These are phyloP conservation scores for Aphidius ervi DNA, from an alignment of 1,140 invertebrate genomes.

Conservation along the genomic window DNA sequence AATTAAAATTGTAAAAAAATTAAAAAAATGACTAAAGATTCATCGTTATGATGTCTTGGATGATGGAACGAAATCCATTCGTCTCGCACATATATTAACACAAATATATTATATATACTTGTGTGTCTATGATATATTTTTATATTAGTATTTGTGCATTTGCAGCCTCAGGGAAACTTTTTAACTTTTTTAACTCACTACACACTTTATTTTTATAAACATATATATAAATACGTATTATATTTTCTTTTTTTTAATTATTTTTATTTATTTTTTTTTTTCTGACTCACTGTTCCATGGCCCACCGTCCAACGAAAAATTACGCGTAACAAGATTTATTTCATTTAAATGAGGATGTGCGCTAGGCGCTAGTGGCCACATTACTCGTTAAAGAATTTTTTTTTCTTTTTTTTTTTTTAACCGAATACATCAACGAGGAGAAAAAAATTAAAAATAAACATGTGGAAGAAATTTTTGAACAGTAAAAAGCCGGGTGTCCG, in stretches of 20 bases:
- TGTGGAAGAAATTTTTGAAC: constrained; percentile 16
- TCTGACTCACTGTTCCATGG: constrained; percentile 29
- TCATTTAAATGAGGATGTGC: constrained; percentile 48
- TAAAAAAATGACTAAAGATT: neutral
- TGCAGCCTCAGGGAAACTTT: neutral
- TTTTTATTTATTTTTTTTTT: constrained; percentile 6
- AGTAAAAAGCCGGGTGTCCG: no score
- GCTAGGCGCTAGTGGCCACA: constrained; percentile 27
- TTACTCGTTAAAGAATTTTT: neutral
- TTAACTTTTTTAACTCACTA: constrained; percentile 9
- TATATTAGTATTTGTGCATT: neutral
- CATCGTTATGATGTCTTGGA: constrained; percentile 22
- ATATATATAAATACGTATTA: neutral
- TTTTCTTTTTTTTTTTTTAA: neutral
- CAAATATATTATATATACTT: constrained; percentile 18
- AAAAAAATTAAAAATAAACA: neutral
- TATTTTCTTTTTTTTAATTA: neutral
- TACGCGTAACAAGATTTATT: constrained; percentile 48
- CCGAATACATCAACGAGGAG: neutral
- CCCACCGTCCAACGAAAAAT: constrained; percentile 35
- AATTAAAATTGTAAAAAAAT: constrained; percentile 3
- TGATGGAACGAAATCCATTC: constrained; percentile 40
- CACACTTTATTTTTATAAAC: constrained; percentile 2
- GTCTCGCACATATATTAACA: constrained; percentile 31
- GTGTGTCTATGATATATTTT: constrained; percentile 27